A percentile compares a stretch with the other conserved stretches of the same genome.
These are phyloP conservation scores for Chironomus tentans DNA, from an alignment of 2,888 invertebrate species.

Conservation along the genomic window DNA sequence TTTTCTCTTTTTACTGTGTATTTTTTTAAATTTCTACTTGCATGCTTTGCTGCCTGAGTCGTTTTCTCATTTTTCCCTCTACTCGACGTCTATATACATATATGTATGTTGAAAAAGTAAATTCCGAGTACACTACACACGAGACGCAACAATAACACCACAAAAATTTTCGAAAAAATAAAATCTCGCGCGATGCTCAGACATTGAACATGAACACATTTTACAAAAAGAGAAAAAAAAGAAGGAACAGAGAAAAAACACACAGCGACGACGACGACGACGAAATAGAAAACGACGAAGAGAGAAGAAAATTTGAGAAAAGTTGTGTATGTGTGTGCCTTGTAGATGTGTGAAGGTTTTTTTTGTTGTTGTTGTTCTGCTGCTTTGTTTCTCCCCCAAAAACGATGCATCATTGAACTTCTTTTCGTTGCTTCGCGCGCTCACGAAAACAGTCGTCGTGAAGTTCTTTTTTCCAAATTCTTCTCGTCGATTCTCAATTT, in stretches of 20 bases:
- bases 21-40: not conserved
- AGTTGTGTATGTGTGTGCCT: not conserved
- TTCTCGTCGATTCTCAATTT: not conserved
- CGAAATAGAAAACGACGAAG: too few relatives aligned
- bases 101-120: not conserved
- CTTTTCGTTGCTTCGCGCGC: not conserved
- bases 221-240: not conserved
- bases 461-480: not conserved
- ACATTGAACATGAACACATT: not conserved
- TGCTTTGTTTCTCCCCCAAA: not conserved
- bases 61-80: not conserved
- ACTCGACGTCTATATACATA: too few relatives aligned
- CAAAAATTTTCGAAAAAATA: not conserved
- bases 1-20: not conserved
- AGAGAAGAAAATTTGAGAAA: too few relatives aligned
- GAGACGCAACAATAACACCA: not conserved
- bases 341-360: not conserved
- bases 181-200: not conserved
- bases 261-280: not conserved
- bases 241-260: not conserved
- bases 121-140: not conserved
- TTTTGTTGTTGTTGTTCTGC: not conserved
- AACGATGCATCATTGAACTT: not conserved
- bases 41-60: not conserved
- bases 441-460: constrained; percentile 1